Evolutionary conservation across 2,113 vertebrate genomes (phyloP), one percentile per base, ranked within the genome.

Genomic region (Fulmarus glacialis): DNA sequence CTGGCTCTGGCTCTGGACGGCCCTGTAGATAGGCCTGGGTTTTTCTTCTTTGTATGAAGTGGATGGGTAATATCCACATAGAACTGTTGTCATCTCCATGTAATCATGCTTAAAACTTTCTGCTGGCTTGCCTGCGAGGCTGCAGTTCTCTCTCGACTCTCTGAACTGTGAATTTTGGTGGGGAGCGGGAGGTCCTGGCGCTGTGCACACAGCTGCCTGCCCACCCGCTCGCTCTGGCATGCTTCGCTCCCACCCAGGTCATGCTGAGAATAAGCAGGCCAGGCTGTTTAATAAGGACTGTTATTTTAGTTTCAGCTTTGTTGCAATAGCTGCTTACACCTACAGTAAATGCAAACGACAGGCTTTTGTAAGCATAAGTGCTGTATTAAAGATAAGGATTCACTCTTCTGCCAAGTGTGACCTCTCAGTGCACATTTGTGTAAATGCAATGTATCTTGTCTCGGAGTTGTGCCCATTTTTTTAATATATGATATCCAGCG

Each of bases 361-460:
- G 50, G 26, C 36, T 78, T 55, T 16, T 60, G 73, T 70, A 15
- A 32, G 60, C 2, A 1, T 16, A 9, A 56, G 32, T 8, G 52
- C 55, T 60, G 68, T 6, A 2, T 38, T 48, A 8, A 48, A 74
- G 56, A 27, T 30, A n/a, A 79, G 71, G 48, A 29, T 29, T 50
- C 13, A 0, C 8, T 67, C 10, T 53, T 27, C 19, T 47, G 87
- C 58, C 71, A 29, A 0, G 4, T 2, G n/a, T 24, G 18, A 38
- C 56, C 52, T 72, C 38, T 27, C 4, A 1, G 60, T 21, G n/a
- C 75, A 32, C 8, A 0, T 38, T 8, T 34, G 45, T 60, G 29
- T 59, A 20, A 59, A 56, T 5, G 70, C 43, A 2, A 2, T 10
- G 22, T 30, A 0, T 64, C 29, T 38, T 40, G 68, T 68, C 71